Base-by-base conservation (phyloP, 1,140 invertebrate species). In the Carposina sasakii region DNA sequence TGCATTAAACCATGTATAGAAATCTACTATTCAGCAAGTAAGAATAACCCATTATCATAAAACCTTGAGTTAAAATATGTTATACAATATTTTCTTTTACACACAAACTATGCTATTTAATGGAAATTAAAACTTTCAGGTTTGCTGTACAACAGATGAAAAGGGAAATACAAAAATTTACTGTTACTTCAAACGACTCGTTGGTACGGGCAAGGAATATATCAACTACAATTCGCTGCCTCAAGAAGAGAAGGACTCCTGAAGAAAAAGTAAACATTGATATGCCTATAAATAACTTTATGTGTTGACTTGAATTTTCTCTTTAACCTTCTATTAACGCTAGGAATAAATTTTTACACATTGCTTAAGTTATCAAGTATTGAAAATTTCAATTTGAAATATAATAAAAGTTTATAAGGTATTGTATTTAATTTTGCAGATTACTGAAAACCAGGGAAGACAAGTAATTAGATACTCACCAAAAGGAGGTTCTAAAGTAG, bases 401-500 rank as follows among this genome's bases (percentile, higher is more conserved):
- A n/a, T n/a, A n/a, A n/a, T n/a, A n/a, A n/a, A n/a, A n/a, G n/a
- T n/a, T n/a, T n/a, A n/a, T n/a, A n/a, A n/a, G n/a, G n/a, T n/a
- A n/a, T n/a, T n/a, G n/a, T n/a, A n/a, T n/a, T n/a, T n/a, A n/a
- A n/a, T n/a, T n/a, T n/a, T n/a, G n/a, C n/a, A n/a, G 81, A 62
- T 55, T 36, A 42, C 60, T 21, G 73, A 79, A 45, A 78, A 67
- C 33, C 46, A 58, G 41, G 77, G 76, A 0, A 71, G 72, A 43
- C 57, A 62, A 48, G 62, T 78, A 2, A 76, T 85, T 20, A 70
- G 73, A 60, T 85, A 76, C 63, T 66, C 79, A 24, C 74, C 76
- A 3, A 85, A 86, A 64, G 70, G 62, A 9, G 66, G 71, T n/a
- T 54, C 68, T 10, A 69, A 76, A 57, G 70, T 90, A 12, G 72